Evolutionary conservation across 2,113 vertebrate species (phyloP).

Genomic region (Alligator sinensis): DNA sequence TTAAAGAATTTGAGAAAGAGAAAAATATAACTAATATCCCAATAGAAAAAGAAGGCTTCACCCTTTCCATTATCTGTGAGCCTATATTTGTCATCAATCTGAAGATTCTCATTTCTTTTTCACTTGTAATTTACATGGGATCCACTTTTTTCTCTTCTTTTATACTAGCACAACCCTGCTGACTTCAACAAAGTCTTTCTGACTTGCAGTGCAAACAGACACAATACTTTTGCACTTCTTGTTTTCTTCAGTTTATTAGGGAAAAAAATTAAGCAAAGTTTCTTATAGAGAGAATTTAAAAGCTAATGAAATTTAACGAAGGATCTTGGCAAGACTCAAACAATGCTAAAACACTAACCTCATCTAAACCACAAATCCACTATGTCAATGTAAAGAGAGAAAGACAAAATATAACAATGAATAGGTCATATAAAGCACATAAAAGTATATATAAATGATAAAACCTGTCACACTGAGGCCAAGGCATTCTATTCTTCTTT

Average conservation of each 20-base stretch:
- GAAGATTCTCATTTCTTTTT: neutral
- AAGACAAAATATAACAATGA: neutral
- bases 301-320: neutral
- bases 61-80: neutral
- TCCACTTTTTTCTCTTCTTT: neutral
- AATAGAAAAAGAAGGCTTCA: neutral
- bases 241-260: neutral
- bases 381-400: neutral
- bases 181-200: neutral
- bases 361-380: neutral
- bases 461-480: rapidly evolving
- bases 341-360: neutral
- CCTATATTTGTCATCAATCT: neutral
- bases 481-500: neutral
- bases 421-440: neutral
- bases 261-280: neutral
- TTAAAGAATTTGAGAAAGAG: neutral
- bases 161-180: neutral
- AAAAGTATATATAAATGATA: neutral
- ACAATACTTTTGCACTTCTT: neutral
- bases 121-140: neutral
- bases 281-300: neutral
- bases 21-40: neutral
- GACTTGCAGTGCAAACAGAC: neutral
- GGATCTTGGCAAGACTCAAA: neutral